Percentiles rank a stretch among this genome's conserved stretches.
Evolutionary conservation across 1,140 invertebrate genomes (phyloP).

Genomic region (Diploscapter pachys): DNA sequence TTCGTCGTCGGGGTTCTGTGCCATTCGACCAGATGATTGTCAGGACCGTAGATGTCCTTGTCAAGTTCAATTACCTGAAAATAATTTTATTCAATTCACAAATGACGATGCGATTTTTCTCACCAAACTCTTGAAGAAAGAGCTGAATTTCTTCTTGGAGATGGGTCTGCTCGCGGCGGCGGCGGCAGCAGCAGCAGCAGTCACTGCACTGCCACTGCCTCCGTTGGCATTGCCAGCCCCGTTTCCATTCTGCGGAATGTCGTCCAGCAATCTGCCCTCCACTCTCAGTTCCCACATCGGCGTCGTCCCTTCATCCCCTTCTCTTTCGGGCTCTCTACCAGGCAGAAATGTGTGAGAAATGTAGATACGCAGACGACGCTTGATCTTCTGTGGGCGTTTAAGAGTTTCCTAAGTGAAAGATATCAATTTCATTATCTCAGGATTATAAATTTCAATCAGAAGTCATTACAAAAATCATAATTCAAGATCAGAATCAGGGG

Average conservation of each 20-base stretch:
- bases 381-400: slow-evolving; percentile 91
- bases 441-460: too few relatives aligned
- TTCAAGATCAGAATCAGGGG: too few relatives aligned
- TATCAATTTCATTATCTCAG: too few relatives aligned
- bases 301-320: slow-evolving; percentile 76
- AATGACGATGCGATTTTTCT: neutral
- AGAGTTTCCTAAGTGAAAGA: slow-evolving; percentile 75
- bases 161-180: neutral
- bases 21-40: slow-evolving; percentile 78
- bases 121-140: slow-evolving; percentile 91
- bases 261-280: slow-evolving; percentile 90
- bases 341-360: slow-evolving; percentile 99
- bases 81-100: neutral
- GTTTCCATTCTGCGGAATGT: slow-evolving; percentile 59
- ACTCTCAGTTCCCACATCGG: slow-evolving; percentile 93
- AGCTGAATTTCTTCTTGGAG: slow-evolving; percentile 92
- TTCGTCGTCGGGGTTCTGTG: slow-evolving; percentile 94
- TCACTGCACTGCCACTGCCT: too few relatives aligned
- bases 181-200: neutral
- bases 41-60: slow-evolving; percentile 97
- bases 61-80: slow-evolving; percentile 87
- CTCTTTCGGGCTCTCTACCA: slow-evolving; percentile 71
- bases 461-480: too few relatives aligned
- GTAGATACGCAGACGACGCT: slow-evolving; percentile 88
- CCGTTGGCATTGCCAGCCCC: too few relatives aligned